A percentile compares a stretch with the other conserved stretches of the same genome.
Evolutionary conservation across 2,797 vertebrate genomes (phyloP).

Genomic region (Yasuhikotakia modesta): DNA sequence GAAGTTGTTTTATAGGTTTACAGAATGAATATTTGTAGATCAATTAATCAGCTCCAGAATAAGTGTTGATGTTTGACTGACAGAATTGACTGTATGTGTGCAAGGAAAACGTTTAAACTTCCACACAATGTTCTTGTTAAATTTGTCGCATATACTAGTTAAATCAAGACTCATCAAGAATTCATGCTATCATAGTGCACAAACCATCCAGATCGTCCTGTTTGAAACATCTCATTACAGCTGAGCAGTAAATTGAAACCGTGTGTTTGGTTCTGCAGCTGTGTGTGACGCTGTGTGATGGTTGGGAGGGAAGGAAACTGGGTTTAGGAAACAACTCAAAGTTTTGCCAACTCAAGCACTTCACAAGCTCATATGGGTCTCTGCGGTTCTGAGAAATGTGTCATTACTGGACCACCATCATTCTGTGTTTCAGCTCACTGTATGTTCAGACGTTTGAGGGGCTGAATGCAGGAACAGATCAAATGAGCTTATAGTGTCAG

Average conservation of each 20-base stretch:
- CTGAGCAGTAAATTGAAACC: slow-evolving; percentile 28
- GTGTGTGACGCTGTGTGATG: slow-evolving; percentile 20
- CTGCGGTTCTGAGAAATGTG: slow-evolving; percentile 26
- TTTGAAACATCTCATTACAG: slow-evolving; percentile 3
- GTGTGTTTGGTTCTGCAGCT: slow-evolving; percentile 35
- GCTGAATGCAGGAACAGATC: background rate
- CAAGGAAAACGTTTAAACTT: background rate
- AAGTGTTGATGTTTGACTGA: background rate
- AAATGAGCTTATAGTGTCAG: too few relatives aligned
- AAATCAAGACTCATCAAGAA: background rate
- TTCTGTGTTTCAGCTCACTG: slow-evolving; percentile 7
- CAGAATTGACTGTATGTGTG: background rate
- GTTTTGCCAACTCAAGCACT: slow-evolving; percentile 41
- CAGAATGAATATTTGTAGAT: slow-evolving; percentile 1
- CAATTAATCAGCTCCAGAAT: background rate
- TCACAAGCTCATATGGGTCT: slow-evolving; percentile 38
- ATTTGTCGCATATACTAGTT: background rate
- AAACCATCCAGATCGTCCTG: background rate
- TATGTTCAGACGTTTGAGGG: background rate
- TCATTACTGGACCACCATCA: slow-evolving; percentile 39
- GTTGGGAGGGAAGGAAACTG: slow-evolving; percentile 38
- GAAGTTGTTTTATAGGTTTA: background rate
- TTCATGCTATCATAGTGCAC: background rate
- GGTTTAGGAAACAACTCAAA: slow-evolving; percentile 35
- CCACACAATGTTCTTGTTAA: background rate